Evolutionary conservation across 2,797 vertebrate species (phyloP).

Genomic region (Gorsachius magnificus): DNA sequence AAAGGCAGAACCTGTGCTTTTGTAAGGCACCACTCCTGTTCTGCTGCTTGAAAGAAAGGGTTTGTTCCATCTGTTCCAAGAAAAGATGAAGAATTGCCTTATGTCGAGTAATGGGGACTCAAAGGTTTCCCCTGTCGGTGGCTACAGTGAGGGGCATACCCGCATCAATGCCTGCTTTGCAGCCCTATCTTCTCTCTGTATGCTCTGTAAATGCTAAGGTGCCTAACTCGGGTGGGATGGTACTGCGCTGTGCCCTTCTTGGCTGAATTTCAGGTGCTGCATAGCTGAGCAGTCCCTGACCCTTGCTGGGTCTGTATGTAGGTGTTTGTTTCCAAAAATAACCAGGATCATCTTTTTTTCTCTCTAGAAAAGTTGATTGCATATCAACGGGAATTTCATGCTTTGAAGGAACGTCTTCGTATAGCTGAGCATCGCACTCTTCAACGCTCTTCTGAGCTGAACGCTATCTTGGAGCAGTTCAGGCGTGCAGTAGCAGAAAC

Average conservation of each 20-base stretch:
- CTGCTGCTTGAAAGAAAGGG: neutral
- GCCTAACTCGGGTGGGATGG: neutral
- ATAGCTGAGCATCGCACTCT: conserved; percentile 94
- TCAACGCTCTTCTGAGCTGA: conserved; percentile 95
- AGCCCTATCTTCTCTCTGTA: neutral
- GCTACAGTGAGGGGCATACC: fast-evolving
- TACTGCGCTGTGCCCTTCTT: neutral
- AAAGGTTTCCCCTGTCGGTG: neutral
- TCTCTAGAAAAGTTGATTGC: conserved; percentile 91
- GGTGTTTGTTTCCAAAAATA: neutral
- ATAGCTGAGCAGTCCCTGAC: neutral
- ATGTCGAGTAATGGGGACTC: neutral
- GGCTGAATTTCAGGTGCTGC: neutral
- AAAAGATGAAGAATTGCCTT: neutral
- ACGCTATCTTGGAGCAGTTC: conserved; percentile 94
- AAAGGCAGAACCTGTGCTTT: neutral
- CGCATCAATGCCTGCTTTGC: neutral
- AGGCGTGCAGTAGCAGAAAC: conserved; percentile 89
- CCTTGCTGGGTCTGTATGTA: neutral
- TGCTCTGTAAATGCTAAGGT: neutral
- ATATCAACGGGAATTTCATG: conserved; percentile 96
- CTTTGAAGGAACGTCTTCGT: conserved; percentile 94
- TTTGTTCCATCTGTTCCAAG: neutral
- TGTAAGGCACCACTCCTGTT: neutral
- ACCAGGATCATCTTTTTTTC: neutral